phyloP scores from a whole-genome alignment of 2,113 vertebrate species.

The Physeter macrocephalus region DNA sequence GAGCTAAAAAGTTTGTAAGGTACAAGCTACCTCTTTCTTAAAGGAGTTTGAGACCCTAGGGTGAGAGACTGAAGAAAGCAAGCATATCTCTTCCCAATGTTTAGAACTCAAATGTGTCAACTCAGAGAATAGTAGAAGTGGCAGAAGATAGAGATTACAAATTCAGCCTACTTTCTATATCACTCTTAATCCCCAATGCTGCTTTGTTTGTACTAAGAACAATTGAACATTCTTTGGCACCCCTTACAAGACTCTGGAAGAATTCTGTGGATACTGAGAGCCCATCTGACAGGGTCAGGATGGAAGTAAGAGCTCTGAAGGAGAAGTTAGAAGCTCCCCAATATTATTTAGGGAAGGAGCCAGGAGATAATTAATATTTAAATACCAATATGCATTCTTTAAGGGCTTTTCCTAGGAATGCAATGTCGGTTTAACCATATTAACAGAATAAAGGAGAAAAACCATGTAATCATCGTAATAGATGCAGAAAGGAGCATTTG shows the following conservation, averaged over 20 bases:
- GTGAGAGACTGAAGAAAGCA: neutral
- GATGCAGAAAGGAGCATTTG: neutral
- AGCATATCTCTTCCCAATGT: neutral
- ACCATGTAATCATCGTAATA: neutral
- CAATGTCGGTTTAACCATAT: slow-evolving; percentile 22
- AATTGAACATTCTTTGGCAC: neutral
- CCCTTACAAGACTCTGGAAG: neutral
- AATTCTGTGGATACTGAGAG: neutral
- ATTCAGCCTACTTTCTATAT: neutral
- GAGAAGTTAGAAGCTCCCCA: neutral
- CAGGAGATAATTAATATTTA: neutral
- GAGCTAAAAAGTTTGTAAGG: neutral
- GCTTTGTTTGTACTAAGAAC: neutral
- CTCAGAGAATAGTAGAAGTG: neutral
- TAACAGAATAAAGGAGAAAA: slow-evolving; percentile 25
- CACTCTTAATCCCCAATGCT: neutral
- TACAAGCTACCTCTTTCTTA: neutral
- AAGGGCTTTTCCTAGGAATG: neutral
- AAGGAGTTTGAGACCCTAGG: neutral
- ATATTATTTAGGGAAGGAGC: neutral
- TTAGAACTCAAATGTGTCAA: neutral
- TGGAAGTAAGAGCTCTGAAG: neutral
- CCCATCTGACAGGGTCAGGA: neutral
- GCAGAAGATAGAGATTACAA: neutral
- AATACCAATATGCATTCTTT: neutral